These are phyloP conservation scores for Coreoperca whiteheadi DNA, from an alignment of 2,113 vertebrate genomes.

Conservation along the genomic window DNA sequence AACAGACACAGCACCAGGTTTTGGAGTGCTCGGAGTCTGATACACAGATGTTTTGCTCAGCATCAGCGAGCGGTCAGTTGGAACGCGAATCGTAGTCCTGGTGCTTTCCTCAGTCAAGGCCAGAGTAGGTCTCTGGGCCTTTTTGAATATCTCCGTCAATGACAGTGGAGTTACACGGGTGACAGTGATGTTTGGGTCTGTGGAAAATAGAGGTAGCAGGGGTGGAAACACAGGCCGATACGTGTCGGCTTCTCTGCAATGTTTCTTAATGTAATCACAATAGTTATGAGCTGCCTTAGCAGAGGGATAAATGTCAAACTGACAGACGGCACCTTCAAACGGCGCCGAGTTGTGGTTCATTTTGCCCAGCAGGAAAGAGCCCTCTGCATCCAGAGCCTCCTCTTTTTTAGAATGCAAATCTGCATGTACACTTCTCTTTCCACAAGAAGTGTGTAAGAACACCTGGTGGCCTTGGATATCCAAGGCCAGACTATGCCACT, in stretches of 20 bases:
- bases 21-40: conserved; percentile 27
- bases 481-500: conserved; percentile 94
- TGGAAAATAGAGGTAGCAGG: conserved; percentile 84
- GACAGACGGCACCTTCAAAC: conserved; percentile 97
- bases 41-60: conserved; percentile 49
- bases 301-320: conserved; percentile 96
- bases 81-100: conserved; percentile 56
- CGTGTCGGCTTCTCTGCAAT: conserved; percentile 91
- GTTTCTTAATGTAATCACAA: conserved; percentile 96
- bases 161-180: conserved; percentile 55
- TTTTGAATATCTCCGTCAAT: conserved; percentile 53
- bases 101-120: conserved; percentile 36
- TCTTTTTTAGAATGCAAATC: conserved; percentile 89
- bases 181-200: conserved; percentile 79
- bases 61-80: conserved; percentile 23
- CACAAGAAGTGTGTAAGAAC: conserved; percentile 92
- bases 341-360: conserved; percentile 90
- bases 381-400: conserved; percentile 88
- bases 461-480: conserved; percentile 86
- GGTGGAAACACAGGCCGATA: conserved; percentile 87
- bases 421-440: conserved; percentile 86
- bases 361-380: conserved; percentile 94
- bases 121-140: conserved; percentile 50
- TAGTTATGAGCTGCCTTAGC: conserved; percentile 96
- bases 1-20: conserved; percentile 36